Conservation (phyloP, 2,888 invertebrate species). For the Branchinecta sandiegonensis region DNA sequence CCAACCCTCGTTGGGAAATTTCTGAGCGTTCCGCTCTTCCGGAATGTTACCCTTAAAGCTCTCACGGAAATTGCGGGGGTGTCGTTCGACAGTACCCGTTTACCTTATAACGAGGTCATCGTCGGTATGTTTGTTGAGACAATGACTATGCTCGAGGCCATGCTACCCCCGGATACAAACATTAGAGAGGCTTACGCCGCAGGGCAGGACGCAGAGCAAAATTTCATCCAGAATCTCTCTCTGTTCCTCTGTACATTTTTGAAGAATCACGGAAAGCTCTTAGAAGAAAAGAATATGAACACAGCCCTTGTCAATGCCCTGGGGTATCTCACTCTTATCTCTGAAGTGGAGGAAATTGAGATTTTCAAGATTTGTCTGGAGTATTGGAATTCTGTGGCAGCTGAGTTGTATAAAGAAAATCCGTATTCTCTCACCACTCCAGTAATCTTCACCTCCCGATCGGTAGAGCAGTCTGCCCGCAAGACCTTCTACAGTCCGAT, state of each 20-base stretch:
- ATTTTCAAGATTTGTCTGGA: slow-evolving; percentile 99
- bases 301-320: slow-evolving; percentile 44
- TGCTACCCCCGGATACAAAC: slow-evolving; percentile 79
- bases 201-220: slow-evolving; percentile 92
- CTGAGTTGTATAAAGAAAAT: slow-evolving; percentile 78
- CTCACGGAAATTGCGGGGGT: slow-evolving; percentile 94
- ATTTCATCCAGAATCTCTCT: slow-evolving; percentile 95
- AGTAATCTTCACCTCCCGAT: slow-evolving; percentile 27
- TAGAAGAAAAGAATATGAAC: slow-evolving; percentile 63
- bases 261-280: slow-evolving; percentile 82
- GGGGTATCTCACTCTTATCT: slow-evolving; percentile 74
- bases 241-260: slow-evolving; percentile 92
- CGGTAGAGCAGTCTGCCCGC: slow-evolving; percentile 31
- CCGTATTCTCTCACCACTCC: slow-evolving; percentile 46
- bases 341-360: slow-evolving; percentile 97
- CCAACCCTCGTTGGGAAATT: slow-evolving; percentile 90
- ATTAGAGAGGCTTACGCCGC: slow-evolving; percentile 85
- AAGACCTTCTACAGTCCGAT: slow-evolving; percentile 63
- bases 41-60: slow-evolving; percentile 95
- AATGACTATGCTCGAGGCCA: slow-evolving; percentile 58
- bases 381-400: slow-evolving; percentile 89
- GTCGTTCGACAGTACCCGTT: slow-evolving; percentile 43
- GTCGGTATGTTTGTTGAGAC: slow-evolving; percentile 75
- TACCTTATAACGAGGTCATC: slow-evolving; percentile 83
- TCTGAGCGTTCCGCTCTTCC: slow-evolving; percentile 89